These are phyloP conservation scores for Peromyscus melanophrys DNA, from an alignment of 2,797 vertebrate genomes.

Conservation along the genomic window DNA sequence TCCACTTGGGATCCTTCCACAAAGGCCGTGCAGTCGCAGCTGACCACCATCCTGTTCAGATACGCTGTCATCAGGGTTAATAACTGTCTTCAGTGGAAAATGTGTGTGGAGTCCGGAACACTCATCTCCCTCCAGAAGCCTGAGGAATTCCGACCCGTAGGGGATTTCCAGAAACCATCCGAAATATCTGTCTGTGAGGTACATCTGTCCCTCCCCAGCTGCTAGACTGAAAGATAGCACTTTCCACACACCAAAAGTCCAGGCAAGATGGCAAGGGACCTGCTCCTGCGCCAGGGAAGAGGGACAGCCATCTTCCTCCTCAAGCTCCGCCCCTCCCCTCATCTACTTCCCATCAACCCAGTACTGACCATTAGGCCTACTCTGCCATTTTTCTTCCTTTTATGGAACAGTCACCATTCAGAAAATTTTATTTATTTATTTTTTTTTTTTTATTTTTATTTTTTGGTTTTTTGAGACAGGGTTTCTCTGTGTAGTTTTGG, in stretches of 20 bases:
- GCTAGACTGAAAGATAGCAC: background rate
- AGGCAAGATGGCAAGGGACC: no score
- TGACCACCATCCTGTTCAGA: slow-evolving; percentile 96
- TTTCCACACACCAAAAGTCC: background rate
- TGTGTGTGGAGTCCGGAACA: slow-evolving; percentile 99
- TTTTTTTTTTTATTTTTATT: no score
- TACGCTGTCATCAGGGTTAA: slow-evolving; percentile 95
- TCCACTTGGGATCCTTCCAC: slow-evolving; percentile 96
- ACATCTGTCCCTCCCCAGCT: slow-evolving; percentile 62
- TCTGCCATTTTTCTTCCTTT: background rate
- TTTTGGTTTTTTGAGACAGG: no score
- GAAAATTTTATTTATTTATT: background rate
- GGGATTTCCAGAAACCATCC: slow-evolving; percentile 93
- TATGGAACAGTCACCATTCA: background rate
- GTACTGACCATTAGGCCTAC: background rate
- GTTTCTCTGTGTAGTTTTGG: no score
- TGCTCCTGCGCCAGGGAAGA: background rate
- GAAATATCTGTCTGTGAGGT: slow-evolving; percentile 79
- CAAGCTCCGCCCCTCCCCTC: background rate
- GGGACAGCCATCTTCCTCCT: no score
- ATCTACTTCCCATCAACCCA: background rate
- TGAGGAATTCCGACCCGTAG: slow-evolving; percentile 93
- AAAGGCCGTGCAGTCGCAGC: slow-evolving; percentile 95
- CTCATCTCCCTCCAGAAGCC: slow-evolving; percentile 97
- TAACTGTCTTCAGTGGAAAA: slow-evolving; percentile 93